Evolutionary conservation across 2,797 vertebrate species (phyloP).

Genomic region (Cheracebus regulus): DNA sequence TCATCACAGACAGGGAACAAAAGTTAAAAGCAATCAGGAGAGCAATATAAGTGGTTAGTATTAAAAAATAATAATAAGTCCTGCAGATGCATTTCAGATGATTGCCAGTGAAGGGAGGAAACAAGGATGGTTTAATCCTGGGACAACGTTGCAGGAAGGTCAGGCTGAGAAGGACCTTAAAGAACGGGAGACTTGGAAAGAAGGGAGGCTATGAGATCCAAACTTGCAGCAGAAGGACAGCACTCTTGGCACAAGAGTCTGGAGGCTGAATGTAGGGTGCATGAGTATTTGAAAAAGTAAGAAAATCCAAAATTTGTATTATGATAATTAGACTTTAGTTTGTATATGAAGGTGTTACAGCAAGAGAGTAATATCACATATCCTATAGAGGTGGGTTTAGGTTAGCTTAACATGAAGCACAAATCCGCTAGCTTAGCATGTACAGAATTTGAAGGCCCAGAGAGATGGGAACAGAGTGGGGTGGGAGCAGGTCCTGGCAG

Average conservation of each 20-base stretch:
- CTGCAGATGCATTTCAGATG: neutral
- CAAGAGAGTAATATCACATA: no score
- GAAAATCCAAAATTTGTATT: neutral
- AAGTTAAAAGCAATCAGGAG: neutral
- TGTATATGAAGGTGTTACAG: neutral
- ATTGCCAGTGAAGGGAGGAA: neutral
- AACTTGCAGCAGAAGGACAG: no score
- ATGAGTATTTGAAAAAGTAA: neutral
- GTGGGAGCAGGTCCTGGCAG: fast-evolving
- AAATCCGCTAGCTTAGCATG: fast-evolving
- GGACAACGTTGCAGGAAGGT: neutral
- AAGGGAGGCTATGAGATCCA: neutral
- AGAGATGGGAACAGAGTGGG: neutral
- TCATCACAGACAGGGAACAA: no score
- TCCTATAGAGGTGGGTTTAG: fast-evolving
- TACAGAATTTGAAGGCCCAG: neutral
- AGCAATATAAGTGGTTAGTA: neutral
- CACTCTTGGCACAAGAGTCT: neutral
- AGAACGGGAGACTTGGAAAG: neutral
- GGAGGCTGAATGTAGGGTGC: neutral
- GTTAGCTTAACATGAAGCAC: no score
- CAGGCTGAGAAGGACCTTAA: neutral
- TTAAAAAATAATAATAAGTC: neutral
- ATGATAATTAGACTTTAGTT: neutral
- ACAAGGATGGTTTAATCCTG: neutral